Evolutionary conservation across 2,888 invertebrate species (phyloP).

Genomic region (Spicauda simplicius): DNA sequence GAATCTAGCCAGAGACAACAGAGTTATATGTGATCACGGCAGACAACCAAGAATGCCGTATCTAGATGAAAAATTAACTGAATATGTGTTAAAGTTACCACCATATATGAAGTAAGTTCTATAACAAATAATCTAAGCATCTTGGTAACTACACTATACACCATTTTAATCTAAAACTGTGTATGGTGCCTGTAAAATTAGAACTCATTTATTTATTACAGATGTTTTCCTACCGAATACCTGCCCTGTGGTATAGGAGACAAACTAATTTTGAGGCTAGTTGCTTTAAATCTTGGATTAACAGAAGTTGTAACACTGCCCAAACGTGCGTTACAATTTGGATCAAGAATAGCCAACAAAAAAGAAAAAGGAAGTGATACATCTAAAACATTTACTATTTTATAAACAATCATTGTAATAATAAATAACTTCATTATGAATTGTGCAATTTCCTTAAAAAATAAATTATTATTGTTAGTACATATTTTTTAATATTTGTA

Average conservation of each 20-base stretch:
- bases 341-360: slow-evolving; percentile 96
- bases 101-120: slow-evolving; percentile 87
- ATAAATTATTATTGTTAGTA: no score
- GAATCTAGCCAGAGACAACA: slow-evolving; percentile 97
- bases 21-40: slow-evolving; percentile 95
- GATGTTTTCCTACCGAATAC: slow-evolving; percentile 84
- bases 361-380: slow-evolving; percentile 94
- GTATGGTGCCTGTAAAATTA: no score
- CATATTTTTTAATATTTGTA: no score
- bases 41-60: slow-evolving; percentile 92
- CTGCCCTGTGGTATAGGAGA: slow-evolving; percentile 94
- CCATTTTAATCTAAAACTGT: no score
- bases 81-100: slow-evolving; percentile 86
- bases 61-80: slow-evolving; percentile 89
- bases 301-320: slow-evolving; percentile 87
- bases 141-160: not conserved
- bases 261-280: slow-evolving; percentile 92
- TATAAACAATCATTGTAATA: not conserved
- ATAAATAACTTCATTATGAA: no score
- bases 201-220: slow-evolving; percentile 46
- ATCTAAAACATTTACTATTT: slow-evolving; percentile 79
- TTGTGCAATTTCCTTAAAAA: no score
- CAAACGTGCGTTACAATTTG: slow-evolving; percentile 98
- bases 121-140: no score
- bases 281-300: slow-evolving; percentile 88